Base-by-base conservation (phyloP, 2,888 invertebrate species). In the Drosophila silvestris region DNA sequence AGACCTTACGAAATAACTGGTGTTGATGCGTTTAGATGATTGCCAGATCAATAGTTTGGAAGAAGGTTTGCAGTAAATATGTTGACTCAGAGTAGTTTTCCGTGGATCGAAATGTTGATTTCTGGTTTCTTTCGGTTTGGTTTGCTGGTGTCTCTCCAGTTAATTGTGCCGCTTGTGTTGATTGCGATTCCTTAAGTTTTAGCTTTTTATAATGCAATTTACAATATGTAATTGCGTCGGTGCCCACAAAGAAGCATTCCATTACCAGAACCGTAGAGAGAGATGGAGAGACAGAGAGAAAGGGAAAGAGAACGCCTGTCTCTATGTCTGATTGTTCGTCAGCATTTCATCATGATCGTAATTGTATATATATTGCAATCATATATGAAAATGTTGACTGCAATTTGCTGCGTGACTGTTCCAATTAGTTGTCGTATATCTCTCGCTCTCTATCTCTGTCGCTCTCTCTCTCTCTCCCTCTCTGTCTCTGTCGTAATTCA, bases 401-500 rank as follows among this genome's bases (percentile, higher is more conserved):
- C 64, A 69, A 70, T 58, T 76, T 63, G 70, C 82, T 89, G 85
- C 85, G 88, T 85, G 90, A 78, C 85, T 77, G 67, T 39, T 56
- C 78, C 88, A 87, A 85, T 85, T 85, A 87, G 81, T 66, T 70
- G 69, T 44, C 64, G 66, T 65, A 47, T 47, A 47, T 28, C 19
- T 51, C 51, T 51, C 51, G 28, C n/a, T 57, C 56, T 57, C 56
- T 28, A 51, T 28, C 26, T 62, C 39, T 50, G 35, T 51, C 60
- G 14, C 47, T 10, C 51, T 10, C 51, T 28, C 51, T 39, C 7
- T 56, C 56, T 28, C 26, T 14, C 44, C 7, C 6, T 47, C 54
- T 44, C 56, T 47, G 16, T 26, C 54, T 56, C 57, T 70, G 75
- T 79, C 79, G 86, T 89, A 88, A 89, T 89, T 89, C 91, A 89